Evolutionary conservation across 2,113 vertebrate species (phyloP).

Genomic region (Puntigrus tetrazona): DNA sequence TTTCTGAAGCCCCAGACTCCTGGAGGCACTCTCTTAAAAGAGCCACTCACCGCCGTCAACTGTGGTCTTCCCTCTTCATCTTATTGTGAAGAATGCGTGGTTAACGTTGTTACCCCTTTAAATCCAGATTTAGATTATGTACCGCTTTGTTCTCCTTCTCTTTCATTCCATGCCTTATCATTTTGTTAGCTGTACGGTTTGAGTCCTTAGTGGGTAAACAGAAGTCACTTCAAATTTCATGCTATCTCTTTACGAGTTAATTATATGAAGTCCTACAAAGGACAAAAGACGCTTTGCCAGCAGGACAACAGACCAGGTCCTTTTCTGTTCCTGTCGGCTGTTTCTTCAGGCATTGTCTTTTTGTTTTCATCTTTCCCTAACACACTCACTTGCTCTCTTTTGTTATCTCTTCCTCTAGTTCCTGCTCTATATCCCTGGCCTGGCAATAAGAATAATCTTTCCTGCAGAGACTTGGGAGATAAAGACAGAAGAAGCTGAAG

Average conservation of each 20-base stretch:
- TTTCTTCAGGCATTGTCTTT: slow-evolving; percentile 57
- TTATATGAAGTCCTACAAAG: slow-evolving; percentile 67
- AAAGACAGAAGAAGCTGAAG: slow-evolving; percentile 80
- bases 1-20: slow-evolving; percentile 43
- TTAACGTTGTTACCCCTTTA: slow-evolving; percentile 32
- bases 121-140: slow-evolving; percentile 33
- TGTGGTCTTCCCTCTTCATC: slow-evolving; percentile 37
- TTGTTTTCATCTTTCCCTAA: slow-evolving; percentile 42
- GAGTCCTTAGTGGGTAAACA: slow-evolving; percentile 59
- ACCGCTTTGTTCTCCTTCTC: background rate
- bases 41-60: slow-evolving; percentile 34
- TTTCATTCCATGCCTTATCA: slow-evolving; percentile 44
- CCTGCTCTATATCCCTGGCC: slow-evolving; percentile 55
- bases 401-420: slow-evolving; percentile 50
- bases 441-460: slow-evolving; percentile 74
- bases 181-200: slow-evolving; percentile 51
- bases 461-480: slow-evolving; percentile 82
- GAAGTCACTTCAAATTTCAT: slow-evolving; percentile 66
- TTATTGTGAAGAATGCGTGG: slow-evolving; percentile 24
- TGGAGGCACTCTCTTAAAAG: slow-evolving; percentile 51
- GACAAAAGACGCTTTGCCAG: slow-evolving; percentile 55
- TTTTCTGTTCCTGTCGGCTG: slow-evolving; percentile 58
- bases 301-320: slow-evolving; percentile 63
- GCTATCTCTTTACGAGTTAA: slow-evolving; percentile 72
- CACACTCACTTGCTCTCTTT: slow-evolving; percentile 48